These are phyloP conservation scores for Crematogaster levior DNA, from an alignment of 2,888 invertebrate species.

Conservation along the genomic window DNA sequence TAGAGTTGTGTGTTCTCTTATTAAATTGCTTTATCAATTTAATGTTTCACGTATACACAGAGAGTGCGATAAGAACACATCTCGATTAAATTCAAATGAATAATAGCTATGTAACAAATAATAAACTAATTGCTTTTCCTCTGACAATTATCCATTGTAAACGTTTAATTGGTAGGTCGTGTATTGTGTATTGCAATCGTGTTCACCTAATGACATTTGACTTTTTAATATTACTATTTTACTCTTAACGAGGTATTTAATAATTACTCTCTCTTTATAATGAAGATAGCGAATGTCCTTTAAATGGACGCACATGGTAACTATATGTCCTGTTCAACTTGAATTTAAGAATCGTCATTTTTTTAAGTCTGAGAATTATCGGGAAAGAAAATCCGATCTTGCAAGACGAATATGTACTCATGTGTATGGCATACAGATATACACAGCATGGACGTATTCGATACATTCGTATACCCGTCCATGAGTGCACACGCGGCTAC, in stretches of 20 bases:
- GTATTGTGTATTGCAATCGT: background rate
- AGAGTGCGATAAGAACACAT: background rate
- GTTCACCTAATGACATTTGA: background rate
- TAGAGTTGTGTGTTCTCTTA: background rate
- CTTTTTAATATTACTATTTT: background rate
- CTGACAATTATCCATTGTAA: background rate
- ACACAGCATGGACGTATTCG: background rate
- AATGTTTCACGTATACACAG: background rate
- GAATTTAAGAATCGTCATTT: background rate
- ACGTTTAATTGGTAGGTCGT: background rate
- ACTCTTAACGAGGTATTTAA: background rate
- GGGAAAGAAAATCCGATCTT: conserved; percentile 60
- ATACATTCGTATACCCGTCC: background rate
- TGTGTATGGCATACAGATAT: background rate
- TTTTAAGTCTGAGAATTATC: conserved; percentile 44
- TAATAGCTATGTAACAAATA: background rate
- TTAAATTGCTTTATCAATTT: background rate
- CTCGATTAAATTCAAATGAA: background rate
- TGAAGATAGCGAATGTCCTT: background rate
- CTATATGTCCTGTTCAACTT: background rate
- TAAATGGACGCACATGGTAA: background rate
- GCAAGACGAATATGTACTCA: conserved; percentile 4
- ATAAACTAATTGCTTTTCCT: background rate
- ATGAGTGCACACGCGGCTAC: conserved; percentile 46
- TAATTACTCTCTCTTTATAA: conserved; percentile 5